Evolutionary conservation across 2,888 invertebrate species (phyloP), one percentile per base, ranked within the genome.

Genomic region (Lepidochitona cinerea): DNA sequence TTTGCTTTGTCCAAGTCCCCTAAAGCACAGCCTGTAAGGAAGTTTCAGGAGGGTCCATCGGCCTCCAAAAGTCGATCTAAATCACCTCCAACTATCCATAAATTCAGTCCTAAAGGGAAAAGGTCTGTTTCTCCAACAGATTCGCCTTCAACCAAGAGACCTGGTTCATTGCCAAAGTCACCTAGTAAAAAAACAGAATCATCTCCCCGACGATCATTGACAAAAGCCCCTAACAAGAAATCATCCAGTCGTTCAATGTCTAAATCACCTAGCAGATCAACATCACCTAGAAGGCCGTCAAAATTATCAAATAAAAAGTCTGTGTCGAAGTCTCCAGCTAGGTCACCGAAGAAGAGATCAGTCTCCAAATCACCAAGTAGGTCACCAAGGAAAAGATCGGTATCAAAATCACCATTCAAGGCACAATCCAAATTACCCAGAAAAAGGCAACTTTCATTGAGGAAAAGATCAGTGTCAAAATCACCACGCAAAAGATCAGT

Each of bases 281-380:
- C 76, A 6, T 75, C 77, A 26, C 75, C 77, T 14, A 52, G 70
- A 49, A 75, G 76, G 37, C 73, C 72, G 33, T 76, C 78, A n/a
- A 59, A 59, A 33, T 79, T 78, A 70, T 37, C 73, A 69, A 49
- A 23, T 72, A 32, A 73, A 77, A 52, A 54, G 73, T 67, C 68
- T 74, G 71, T 70, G 52, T 59, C 59, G 1, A 66, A n/a, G 66
- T 18, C 14, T 49, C 59, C 53, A 37, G 36, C 70, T 36, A 33
- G 70, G 14, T 75, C 80, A 41, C 78, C 77, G 59, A 75, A 77
- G 29, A 74, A 80, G 36, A 74, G 78, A 74, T 74, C 68, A 68
- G 41, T 35, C 14, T 41, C 59, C 9, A 9, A 7, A 59, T 66
- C 66, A 66, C 66, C 66, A 4, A 1, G 66, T 23, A 66, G 1